Evolutionary conservation across 2,797 vertebrate genomes (phyloP), one percentile per base, ranked within the genome.

Genomic region (Bradypodion ventrale): DNA sequence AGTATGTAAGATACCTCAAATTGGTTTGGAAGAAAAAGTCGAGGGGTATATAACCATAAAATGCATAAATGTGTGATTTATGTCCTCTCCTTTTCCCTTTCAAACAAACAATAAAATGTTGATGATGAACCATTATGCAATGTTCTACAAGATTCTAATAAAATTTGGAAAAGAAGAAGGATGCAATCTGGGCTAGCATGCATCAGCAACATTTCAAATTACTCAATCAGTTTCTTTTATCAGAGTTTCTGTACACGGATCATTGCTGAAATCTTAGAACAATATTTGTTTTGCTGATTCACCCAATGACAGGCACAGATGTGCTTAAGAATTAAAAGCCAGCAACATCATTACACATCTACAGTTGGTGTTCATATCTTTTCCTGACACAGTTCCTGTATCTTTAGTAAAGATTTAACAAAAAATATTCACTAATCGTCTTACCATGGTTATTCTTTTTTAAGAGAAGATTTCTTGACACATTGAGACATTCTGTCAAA

Each of bases 111-210:
- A 1, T n/a, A 37, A 72, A 77, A 52, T 76, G 79, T 59, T 89
- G 91, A 87, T 92, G 79, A 87, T 56, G 60, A 85, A 82, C 49
- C 85, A 90, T 89, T 87, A 82, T 86, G 89, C 69, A 60, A 1
- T 81, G 16, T 84, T 70, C 82, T 52, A 85, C 69, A 88, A 27
- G 69, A 70, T 44, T 1, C 16, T 37, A 83, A 87, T 90, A 91
- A 76, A 7, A 72, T 0, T 86, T 68, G 82, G 68, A 85, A 75
- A 1, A 78, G 75, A 87, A 89, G 88, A 90, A n/a, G 10, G 73
- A 40, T 35, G 56, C 25, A 77, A 86, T 91, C 56, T 85, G n/a
- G 23, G 19, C 68, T 25, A 75, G 42, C 27, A 69, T 72, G 75
- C 19, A 9, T 86, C 78, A 86, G 42, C 66, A 83, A n/a, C 89